A percentile compares a stretch with the other conserved stretches of the same genome.
Conservation (phyloP, 2,113 vertebrate species). For the Indicator indicator region DNA sequence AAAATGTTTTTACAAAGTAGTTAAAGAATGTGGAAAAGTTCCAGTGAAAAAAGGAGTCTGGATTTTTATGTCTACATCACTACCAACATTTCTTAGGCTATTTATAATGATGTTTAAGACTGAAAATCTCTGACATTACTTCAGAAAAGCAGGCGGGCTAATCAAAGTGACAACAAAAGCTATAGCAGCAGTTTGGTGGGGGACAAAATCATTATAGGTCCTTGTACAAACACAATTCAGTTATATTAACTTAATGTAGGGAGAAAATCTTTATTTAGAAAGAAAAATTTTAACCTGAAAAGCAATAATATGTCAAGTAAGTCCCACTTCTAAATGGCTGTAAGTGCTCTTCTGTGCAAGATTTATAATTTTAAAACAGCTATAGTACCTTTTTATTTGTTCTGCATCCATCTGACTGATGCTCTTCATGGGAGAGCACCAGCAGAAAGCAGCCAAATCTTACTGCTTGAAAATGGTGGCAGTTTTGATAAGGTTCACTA, state of each 20-base stretch:
- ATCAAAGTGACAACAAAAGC: conserved; percentile 5
- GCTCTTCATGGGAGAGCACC: background rate
- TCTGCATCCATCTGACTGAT: background rate
- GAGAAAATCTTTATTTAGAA: conserved; percentile 3
- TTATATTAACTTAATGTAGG: background rate
- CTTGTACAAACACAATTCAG: background rate
- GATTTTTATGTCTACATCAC: background rate
- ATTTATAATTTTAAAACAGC: conserved; percentile 17
- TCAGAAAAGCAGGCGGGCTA: background rate
- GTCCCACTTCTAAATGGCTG: background rate
- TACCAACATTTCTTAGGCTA: background rate
- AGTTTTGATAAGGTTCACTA: background rate
- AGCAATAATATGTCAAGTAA: background rate
- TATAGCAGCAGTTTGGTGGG: background rate
- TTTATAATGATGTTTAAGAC: background rate
- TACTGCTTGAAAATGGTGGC: background rate
- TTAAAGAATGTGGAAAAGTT: background rate
- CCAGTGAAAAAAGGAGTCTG: background rate
- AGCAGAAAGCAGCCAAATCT: conserved; percentile 15
- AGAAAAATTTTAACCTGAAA: conserved; percentile 1
- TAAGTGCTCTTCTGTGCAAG: background rate
- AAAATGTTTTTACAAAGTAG: background rate
- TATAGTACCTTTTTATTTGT: background rate
- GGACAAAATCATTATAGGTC: background rate
- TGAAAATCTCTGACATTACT: background rate